phyloP scores from a whole-genome alignment of 2,888 invertebrate genomes.

The Coelopa pilipes region DNA sequence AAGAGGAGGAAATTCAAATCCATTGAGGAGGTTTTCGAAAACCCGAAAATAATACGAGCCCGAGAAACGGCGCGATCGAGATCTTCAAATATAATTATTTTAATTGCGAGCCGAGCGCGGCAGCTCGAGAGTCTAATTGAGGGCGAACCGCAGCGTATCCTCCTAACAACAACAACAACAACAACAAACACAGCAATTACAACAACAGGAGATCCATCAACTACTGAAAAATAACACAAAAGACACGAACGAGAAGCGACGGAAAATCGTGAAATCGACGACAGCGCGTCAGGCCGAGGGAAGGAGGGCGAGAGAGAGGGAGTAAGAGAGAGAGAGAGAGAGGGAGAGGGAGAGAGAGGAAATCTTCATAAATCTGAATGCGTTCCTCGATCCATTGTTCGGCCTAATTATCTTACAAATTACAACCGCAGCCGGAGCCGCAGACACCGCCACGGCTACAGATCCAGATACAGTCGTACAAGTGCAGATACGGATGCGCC shows the following conservation, averaged over 20 bases:
- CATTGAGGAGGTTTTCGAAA: conserved; percentile 18
- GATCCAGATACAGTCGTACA: background rate
- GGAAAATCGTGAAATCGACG: no score
- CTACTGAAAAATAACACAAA: conserved; percentile 18
- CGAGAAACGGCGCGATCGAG: conserved; percentile 32
- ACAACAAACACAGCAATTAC: background rate
- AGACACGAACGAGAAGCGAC: background rate
- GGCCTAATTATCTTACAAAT: conserved; percentile 59
- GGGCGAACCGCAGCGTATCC: conserved; percentile 34
- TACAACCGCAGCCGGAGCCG: conserved; percentile 43
- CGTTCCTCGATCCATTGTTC: conserved; percentile 53
- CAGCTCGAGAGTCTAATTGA: conserved; percentile 47
- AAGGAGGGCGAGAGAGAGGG: background rate
- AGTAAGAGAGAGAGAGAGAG: no score
- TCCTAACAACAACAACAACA: background rate
- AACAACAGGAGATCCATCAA: background rate
- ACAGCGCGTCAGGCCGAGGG: background rate
- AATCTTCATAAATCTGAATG: conserved; percentile 52
- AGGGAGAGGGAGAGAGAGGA: background rate
- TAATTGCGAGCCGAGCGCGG: conserved; percentile 49
- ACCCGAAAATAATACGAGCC: conserved; percentile 16
- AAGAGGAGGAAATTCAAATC: conserved; percentile 2
- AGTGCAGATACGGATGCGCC: background rate
- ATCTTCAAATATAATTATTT: conserved; percentile 46
- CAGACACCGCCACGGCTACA: conserved; percentile 17